Percentiles rank a stretch among this genome's conserved stretches.
Conservation (phyloP, 1,140 invertebrate genomes). For the Procambarus virginalis region DNA sequence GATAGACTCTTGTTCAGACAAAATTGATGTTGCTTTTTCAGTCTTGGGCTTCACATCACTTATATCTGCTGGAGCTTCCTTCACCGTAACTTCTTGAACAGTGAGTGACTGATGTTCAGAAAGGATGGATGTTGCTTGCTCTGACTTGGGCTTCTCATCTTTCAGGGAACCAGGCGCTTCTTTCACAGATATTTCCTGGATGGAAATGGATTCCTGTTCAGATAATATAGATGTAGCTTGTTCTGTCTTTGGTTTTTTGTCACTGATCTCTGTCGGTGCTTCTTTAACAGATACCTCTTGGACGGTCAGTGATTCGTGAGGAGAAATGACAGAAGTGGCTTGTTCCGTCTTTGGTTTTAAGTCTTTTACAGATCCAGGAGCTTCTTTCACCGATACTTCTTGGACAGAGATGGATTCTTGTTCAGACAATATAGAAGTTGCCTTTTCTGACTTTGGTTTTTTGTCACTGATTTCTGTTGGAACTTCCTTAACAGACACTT, state of each 20-base stretch:
- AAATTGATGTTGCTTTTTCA: constrained; percentile 44
- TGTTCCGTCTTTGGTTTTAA: constrained; percentile 23
- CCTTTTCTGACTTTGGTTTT: constrained; percentile 17
- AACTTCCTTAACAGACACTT: constrained; percentile 28
- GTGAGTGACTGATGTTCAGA: constrained; percentile 42
- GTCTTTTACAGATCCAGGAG: constrained; percentile 72
- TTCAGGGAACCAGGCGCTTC: constrained; percentile 75
- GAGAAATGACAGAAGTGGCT: constrained; percentile 8
- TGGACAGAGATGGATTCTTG: constrained; percentile 30
- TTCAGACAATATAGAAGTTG: constrained; percentile 16
- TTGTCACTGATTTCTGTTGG: neutral
- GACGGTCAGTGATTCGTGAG: constrained; percentile 17
- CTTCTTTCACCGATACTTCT: constrained; percentile 40
- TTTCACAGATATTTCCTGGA: constrained; percentile 53
- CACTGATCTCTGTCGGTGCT: constrained; percentile 44
- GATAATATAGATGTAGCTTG: constrained; percentile 46
- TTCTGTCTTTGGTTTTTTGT: constrained; percentile 63
- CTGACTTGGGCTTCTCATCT: constrained; percentile 70
- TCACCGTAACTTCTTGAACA: constrained; percentile 57
- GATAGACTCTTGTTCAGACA: constrained; percentile 42
- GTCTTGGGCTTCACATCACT: constrained; percentile 68
- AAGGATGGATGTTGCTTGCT: constrained; percentile 72
- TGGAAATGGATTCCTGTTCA: constrained; percentile 24
- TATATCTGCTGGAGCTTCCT: constrained; percentile 75
- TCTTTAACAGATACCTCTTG: constrained; percentile 48